Base-by-base conservation (phyloP, 2,797 vertebrate species). In the Melanitta fusca region DNA sequence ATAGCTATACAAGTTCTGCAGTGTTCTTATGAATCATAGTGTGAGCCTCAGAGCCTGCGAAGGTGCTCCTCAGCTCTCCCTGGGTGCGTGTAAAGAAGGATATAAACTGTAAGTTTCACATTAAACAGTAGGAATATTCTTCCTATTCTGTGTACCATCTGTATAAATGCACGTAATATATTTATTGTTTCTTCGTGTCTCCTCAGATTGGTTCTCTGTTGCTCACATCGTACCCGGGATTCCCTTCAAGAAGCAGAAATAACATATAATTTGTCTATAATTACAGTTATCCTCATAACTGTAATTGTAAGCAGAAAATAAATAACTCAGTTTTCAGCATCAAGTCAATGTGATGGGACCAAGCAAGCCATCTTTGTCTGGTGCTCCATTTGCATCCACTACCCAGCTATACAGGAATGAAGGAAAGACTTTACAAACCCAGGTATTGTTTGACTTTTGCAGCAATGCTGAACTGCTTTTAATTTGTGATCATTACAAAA, bases 381-480 rank as follows among this genome's bases (percentile, higher is more conserved):
- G 97, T 96, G 88, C 97, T 80, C 78, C 91, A 13, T 93, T 81
- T 41, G 45, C 69, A 13, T 89, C 96, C 54, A 17, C 60, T 43
- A 49, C 68, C 22, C 97, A 89, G 39, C 80, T 70, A 5, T 66
- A 81, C 90, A 80, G 53, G 27, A 86, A 25, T 2, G 74, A 96
- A 79, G 61, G 51, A 71, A 72, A 62, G 25, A 32, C 53, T 54
- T 93, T 91, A 10, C 98, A 97, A 51, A 98, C 97, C 4, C 99
- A 99, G 99, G 99, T 99, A 98, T 51, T 47, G 4, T 53, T 41
- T 73, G 34, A 45, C 7, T 22, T 77, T 20, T 68, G 43, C 30
- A 54, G 34, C 3, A 1, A 47, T 49, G 58, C 62, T 20, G 62
- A 58, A 32, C 39, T 86, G 19, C 4, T 64, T 92, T 94, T 66